Conservation (phyloP, 2,797 vertebrate species). For the Synanceia verrucosa region DNA sequence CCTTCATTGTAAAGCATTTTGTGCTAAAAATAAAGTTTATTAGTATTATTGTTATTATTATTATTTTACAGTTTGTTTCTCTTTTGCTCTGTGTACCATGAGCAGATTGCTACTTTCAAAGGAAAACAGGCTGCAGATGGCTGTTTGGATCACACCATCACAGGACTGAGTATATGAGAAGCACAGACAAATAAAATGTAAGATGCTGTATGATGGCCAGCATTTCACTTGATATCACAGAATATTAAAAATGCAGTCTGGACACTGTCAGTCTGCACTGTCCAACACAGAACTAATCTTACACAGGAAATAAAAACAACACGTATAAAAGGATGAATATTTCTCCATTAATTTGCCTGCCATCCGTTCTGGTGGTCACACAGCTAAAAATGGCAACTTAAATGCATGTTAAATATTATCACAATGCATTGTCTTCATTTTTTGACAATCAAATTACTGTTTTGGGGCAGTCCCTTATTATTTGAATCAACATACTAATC, state of each 20-base stretch:
- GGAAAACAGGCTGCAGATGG: not conserved
- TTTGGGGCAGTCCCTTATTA: not conserved
- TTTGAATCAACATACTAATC: not conserved
- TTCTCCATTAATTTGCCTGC: not conserved
- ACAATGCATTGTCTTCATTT: not conserved
- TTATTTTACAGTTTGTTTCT: not conserved
- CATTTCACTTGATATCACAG: no score
- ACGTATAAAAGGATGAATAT: not conserved
- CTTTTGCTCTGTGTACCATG: not conserved
- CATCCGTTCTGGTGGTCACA: not conserved
- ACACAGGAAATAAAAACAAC: not conserved
- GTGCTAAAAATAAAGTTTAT: not conserved
- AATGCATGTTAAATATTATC: not conserved
- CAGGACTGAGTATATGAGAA: no score
- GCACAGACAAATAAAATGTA: no score
- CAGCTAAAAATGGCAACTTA: rapidly evolving
- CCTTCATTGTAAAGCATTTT: not conserved
- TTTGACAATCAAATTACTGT: not conserved
- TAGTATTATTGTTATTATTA: not conserved
- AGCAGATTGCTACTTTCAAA: no score
- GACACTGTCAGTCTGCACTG: not conserved
- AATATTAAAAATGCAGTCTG: not conserved
- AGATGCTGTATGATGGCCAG: no score
- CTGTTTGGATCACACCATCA: no score
- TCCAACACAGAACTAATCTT: not conserved